Percentiles rank a stretch among this genome's conserved stretches.
Conservation (phyloP, 2,888 invertebrate species). For the Melitaea athalia region DNA sequence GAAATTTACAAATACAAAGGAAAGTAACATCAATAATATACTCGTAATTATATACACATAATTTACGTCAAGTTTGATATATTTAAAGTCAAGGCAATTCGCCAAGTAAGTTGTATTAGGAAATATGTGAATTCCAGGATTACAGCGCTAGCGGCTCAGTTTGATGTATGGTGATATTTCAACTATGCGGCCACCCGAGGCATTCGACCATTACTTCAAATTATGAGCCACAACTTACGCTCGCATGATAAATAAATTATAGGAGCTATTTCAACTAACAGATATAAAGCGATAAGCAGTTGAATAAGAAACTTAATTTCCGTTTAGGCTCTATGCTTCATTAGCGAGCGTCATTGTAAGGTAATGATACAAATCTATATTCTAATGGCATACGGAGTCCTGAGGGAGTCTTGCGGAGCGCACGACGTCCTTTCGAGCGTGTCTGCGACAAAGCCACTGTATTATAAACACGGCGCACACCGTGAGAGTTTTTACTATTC, state of each 20-base stretch:
- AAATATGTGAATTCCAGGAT: conserved; percentile 32
- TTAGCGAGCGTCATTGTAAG: conserved; percentile 63
- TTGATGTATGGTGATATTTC: conserved; percentile 41
- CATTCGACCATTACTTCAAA: conserved; percentile 37
- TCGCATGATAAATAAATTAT: conserved; percentile 34
- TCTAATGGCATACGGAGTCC: conserved; percentile 66
- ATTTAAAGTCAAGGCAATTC: conserved; percentile 4
- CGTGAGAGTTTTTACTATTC: conserved; percentile 64
- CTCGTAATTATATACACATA: not conserved
- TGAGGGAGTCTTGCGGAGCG: conserved; percentile 65
- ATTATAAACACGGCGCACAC: conserved; percentile 58
- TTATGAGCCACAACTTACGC: conserved; percentile 37
- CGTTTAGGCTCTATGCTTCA: conserved; percentile 51
- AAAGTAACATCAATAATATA: not conserved
- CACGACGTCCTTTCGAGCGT: conserved; percentile 60
- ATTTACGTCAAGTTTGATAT: conserved; percentile 4
- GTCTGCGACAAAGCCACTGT: conserved; percentile 72
- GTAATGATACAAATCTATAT: conserved; percentile 69
- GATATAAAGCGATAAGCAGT: conserved; percentile 33
- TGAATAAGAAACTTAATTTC: conserved; percentile 38
- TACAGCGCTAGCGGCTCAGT: conserved; percentile 36
- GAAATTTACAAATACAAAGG: not conserved
- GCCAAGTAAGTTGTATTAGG: conserved; percentile 24
- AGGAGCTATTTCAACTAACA: conserved; percentile 25
- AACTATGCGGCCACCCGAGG: conserved; percentile 36